phyloP scores from a whole-genome alignment of 2,888 invertebrate species.

The Leucozona laternaria region DNA sequence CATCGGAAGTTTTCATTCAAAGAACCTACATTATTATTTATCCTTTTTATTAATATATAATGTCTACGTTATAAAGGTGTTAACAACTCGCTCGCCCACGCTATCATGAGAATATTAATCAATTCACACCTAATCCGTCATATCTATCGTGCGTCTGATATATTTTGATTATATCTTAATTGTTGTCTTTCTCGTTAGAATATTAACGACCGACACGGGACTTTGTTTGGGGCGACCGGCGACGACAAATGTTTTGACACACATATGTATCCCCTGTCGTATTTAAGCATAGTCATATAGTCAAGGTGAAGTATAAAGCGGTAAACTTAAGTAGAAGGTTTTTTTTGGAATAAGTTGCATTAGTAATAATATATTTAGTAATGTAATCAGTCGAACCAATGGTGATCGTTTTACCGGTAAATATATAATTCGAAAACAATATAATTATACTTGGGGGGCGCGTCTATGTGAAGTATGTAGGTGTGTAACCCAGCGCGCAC shows the following conservation, averaged over 20 bases:
- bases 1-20: neutral
- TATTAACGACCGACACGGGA: neutral
- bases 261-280: conserved; percentile 1
- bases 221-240: neutral
- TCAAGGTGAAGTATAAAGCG: conserved; percentile 5
- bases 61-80: neutral
- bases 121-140: conserved; percentile 33
- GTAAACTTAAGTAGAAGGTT: neutral
- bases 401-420: neutral
- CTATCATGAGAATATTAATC: conserved; percentile 23
- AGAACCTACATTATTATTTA: neutral
- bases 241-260: neutral
- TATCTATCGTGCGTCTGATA: conserved; percentile 4
- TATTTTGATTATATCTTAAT: conserved; percentile 27
- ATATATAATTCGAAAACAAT: neutral
- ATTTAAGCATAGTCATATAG: conserved; percentile 1
- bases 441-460: neutral
- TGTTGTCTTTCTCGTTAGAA: conserved; percentile 23
- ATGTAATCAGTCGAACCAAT: neutral
- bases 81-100: conserved; percentile 37
- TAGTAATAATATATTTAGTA: no score
- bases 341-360: neutral
- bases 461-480: neutral
- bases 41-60: conserved; percentile 7
- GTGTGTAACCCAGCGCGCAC: neutral